Base-by-base conservation (phyloP, 2,113 vertebrate species). In the Odocoileus virginianus region DNA sequence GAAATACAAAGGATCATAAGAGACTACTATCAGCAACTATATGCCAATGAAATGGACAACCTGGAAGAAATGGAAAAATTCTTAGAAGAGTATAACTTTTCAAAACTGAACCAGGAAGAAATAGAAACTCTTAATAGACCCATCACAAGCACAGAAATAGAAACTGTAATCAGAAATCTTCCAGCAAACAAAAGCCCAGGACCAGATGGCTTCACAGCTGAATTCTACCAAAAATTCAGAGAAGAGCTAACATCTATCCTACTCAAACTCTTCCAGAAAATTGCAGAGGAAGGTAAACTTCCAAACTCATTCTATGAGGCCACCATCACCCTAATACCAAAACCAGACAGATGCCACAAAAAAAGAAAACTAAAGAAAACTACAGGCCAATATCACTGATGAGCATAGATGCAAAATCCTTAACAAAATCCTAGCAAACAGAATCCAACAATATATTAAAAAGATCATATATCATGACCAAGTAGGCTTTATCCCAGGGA, bases 141-240 rank as follows among this genome's bases (percentile, higher is more conserved):
- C 6, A 33, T 64, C 30, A 64, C 60, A 64, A 64, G 30, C 13
- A 64, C 14, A 16, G 30, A 33, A 61, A 61, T 64, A 0, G 1
- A 64, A 33, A 64, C 15, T 64, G 30, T 64, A 64, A 64, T 33
- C 15, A 17, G 30, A 33, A 64, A 33, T 33, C 60, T 64, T 64
- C 14, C 15, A 64, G 14, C 60, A 64, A 64, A 64, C 60, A 64
- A 64, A 64, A 64, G 15, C 14, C 60, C 1, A 33, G 30, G 30
- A 16, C 30, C 15, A 64, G 14, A 64, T 7, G 0, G 2, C 30
- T 64, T 64, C 30, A 33, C 14, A 61, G 60, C 30, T 1, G 0
- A 61, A 61, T 7, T 61, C 60, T 33, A 33, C 14, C 30, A 33
- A 64, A 64, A 33, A 64, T 33, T 64, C 7, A 30, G 60, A 64